A percentile compares a stretch with the other conserved stretches of the same genome.
These are phyloP conservation scores for Pteronotus mesoamericanus DNA, from an alignment of 2,797 vertebrate genomes.

Conservation along the genomic window DNA sequence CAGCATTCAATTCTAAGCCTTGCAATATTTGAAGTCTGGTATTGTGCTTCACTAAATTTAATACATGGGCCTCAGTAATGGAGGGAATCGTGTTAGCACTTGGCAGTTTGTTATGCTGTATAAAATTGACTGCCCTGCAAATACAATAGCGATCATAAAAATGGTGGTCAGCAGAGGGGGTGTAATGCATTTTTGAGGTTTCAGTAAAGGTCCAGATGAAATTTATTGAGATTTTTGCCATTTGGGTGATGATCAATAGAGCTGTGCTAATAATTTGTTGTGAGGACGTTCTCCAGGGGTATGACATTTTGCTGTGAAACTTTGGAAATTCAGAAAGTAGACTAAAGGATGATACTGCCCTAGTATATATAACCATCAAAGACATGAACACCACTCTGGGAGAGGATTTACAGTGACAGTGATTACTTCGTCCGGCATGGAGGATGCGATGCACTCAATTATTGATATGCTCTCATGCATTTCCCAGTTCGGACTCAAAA, in stretches of 20 bases:
- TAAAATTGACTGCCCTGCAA: constrained; percentile 86
- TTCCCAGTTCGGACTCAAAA: not conserved
- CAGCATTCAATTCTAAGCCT: constrained; percentile 83
- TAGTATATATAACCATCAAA: constrained; percentile 36
- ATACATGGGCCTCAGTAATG: constrained; percentile 85
- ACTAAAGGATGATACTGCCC: constrained; percentile 55
- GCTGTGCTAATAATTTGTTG: constrained; percentile 82
- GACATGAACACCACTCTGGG: constrained; percentile 57
- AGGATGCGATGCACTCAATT: constrained; percentile 42
- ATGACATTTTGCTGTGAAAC: constrained; percentile 81
- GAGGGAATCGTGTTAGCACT: constrained; percentile 87
- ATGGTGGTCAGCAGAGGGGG: constrained; percentile 84
- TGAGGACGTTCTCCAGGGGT: constrained; percentile 74
- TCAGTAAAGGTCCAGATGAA: constrained; percentile 84
- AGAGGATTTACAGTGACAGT: constrained; percentile 62
- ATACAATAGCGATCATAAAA: constrained; percentile 85
- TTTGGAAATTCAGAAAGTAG: constrained; percentile 75
- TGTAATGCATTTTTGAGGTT: constrained; percentile 84
- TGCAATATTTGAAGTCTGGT: constrained; percentile 87
- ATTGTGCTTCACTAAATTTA: constrained; percentile 86
- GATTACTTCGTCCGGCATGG: constrained; percentile 66
- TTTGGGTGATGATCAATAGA: constrained; percentile 87
- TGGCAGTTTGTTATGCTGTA: constrained; percentile 86
- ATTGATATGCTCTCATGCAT: constrained; percentile 54
- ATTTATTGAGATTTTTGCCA: constrained; percentile 86